phyloP scores from a whole-genome alignment of 2,888 invertebrate genomes.

The Rhorus exstirpatorius region DNA sequence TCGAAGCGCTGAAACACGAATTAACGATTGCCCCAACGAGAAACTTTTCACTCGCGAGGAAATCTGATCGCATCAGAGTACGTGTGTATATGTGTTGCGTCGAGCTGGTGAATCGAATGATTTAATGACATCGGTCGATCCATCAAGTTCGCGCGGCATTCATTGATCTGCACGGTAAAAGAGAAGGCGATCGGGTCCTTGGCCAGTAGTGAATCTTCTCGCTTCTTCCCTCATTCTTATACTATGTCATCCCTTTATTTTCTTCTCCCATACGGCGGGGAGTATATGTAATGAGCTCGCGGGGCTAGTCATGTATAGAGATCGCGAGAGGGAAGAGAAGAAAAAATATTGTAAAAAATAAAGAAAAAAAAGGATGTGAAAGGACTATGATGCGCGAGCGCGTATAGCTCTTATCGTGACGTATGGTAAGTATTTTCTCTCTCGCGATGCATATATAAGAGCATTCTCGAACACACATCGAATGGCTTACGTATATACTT shows the following conservation, averaged over 20 bases:
- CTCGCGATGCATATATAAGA: slow-evolving; percentile 24
- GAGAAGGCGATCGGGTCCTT: not conserved
- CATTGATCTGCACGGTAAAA: slow-evolving; percentile 73
- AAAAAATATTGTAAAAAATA: slow-evolving; percentile 1
- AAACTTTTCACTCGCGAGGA: slow-evolving; percentile 53
- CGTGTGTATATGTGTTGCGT: not conserved
- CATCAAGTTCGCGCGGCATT: slow-evolving; percentile 73
- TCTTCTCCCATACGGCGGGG: slow-evolving; percentile 16
- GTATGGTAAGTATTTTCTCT: slow-evolving; percentile 63
- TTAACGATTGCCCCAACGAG: slow-evolving; percentile 53
- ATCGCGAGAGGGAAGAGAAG: slow-evolving; percentile 35
- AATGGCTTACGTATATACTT: not conserved
- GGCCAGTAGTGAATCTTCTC: slow-evolving; percentile 30
- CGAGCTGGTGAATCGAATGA: slow-evolving; percentile 71
- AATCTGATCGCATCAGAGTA: slow-evolving; percentile 42
- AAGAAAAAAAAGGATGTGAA: slow-evolving; percentile 23
- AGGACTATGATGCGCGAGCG: slow-evolving; percentile 54
- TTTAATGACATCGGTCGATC: slow-evolving; percentile 71
- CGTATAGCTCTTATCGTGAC: slow-evolving; percentile 65
- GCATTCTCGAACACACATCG: slow-evolving; percentile 18
- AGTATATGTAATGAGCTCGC: not conserved
- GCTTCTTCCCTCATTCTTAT: slow-evolving; percentile 24
- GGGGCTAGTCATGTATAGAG: slow-evolving; percentile 7
- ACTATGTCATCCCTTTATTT: not conserved
- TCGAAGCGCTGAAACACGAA: slow-evolving; percentile 28